Evolutionary conservation across 2,888 invertebrate genomes (phyloP).

Genomic region (Nymphalis polychloros): DNA sequence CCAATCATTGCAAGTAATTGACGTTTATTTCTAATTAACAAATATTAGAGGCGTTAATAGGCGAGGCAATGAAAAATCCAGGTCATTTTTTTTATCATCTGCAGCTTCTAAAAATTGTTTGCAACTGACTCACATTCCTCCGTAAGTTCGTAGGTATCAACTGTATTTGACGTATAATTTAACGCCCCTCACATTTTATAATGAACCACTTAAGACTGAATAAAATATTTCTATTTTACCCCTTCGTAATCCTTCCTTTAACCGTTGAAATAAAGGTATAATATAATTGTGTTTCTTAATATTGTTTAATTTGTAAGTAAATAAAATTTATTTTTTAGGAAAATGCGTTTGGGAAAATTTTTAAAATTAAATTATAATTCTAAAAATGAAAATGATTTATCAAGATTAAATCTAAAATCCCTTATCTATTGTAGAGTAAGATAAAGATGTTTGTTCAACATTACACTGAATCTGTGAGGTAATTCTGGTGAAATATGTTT

Average conservation of each 20-base stretch:
- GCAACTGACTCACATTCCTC: conserved; percentile 39
- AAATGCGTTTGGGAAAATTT: no score
- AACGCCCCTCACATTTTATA: conserved; percentile 16
- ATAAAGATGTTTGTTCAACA: neutral
- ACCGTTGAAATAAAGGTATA: conserved; percentile 13
- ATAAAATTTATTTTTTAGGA: no score
- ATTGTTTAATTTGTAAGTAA: neutral
- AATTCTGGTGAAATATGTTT: no score
- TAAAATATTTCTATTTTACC: conserved; percentile 24
- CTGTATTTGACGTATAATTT: conserved; percentile 19
- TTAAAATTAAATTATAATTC: no score
- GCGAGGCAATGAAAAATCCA: conserved; percentile 41
- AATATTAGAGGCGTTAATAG: conserved; percentile 26
- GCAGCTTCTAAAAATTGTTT: conserved; percentile 38
- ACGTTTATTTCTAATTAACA: conserved; percentile 21
- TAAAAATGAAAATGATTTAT: neutral
- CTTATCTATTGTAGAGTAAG: neutral
- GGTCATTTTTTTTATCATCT: conserved; percentile 54
- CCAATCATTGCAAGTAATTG: conserved; percentile 5
- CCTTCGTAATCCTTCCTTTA: conserved; percentile 3
- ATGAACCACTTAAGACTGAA: conserved; percentile 17
- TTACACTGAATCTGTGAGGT: neutral
- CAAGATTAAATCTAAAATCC: neutral
- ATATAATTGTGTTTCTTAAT: neutral
- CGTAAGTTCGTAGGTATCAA: conserved; percentile 1